Evolutionary conservation across 2,113 vertebrate species (phyloP).

Genomic region (Lophochroa leadbeateri): DNA sequence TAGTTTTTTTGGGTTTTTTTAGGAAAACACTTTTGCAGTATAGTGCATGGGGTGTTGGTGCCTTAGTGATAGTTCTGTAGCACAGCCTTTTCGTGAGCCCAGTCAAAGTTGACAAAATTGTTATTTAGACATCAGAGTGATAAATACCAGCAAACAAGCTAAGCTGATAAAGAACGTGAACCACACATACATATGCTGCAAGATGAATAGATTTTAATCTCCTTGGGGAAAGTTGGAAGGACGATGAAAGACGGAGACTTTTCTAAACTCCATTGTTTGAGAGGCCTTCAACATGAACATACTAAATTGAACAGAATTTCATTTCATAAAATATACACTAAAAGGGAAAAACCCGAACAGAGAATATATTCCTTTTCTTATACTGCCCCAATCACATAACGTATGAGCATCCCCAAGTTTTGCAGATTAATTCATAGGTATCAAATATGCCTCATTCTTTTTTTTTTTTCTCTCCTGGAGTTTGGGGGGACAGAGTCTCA

Average conservation of each 20-base stretch:
- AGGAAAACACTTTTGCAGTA: not conserved
- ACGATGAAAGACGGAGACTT: not conserved
- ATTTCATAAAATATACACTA: not conserved
- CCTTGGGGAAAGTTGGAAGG: not conserved
- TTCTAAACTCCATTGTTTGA: not conserved
- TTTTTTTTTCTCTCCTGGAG: not conserved
- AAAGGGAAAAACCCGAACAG: not conserved
- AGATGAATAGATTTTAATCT: not conserved
- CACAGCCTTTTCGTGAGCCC: not conserved
- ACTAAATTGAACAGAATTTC: not conserved
- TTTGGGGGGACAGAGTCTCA: not conserved
- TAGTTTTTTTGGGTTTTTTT: not conserved
- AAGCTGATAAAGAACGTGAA: not conserved
- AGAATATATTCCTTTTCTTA: not conserved
- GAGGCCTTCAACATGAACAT: not conserved
- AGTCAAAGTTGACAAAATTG: not conserved
- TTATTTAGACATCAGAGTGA: not conserved
- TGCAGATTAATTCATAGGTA: not conserved
- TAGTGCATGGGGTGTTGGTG: rapidly evolving
- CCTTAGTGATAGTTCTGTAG: not conserved
- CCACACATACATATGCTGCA: not conserved
- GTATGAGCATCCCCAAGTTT: not conserved
- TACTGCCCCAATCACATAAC: not conserved
- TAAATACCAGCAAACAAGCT: not conserved
- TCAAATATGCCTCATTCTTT: not conserved